Percentiles rank a stretch among this genome's conserved stretches.
These are phyloP conservation scores for Scaptodrosophila lebanonensis DNA, from an alignment of 1,140 invertebrate species.

Conservation along the genomic window DNA sequence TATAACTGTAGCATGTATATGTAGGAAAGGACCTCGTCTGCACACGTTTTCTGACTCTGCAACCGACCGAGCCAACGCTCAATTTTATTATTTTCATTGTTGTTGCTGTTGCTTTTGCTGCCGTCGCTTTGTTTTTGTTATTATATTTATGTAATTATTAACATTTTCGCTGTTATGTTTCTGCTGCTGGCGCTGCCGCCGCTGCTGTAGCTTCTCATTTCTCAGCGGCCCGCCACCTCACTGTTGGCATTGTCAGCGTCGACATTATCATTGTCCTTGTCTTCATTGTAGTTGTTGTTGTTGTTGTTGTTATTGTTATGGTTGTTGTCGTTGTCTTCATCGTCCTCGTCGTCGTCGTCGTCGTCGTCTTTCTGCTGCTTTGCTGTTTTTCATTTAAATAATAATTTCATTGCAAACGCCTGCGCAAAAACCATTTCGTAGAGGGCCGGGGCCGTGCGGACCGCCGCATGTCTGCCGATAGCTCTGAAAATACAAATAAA, in stretches of 20 bases:
- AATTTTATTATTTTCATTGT: conserved; percentile 6
- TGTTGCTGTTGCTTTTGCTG: conserved; percentile 35
- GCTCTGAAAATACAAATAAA: too few relatives aligned
- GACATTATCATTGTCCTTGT: conserved; percentile 31
- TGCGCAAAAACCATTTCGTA: conserved; percentile 18
- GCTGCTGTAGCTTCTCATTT: conserved; percentile 11
- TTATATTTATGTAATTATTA: conserved; percentile 75
- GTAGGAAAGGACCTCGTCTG: too few relatives aligned
- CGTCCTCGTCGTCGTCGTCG: conserved; percentile 21
- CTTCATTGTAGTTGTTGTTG: conserved; percentile 42
- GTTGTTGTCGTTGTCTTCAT: conserved; percentile 18
- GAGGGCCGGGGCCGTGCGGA: background rate
- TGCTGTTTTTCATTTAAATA: conserved; percentile 73
- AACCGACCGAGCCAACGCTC: background rate
- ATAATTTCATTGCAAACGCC: conserved; percentile 72
- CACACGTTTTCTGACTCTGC: too few relatives aligned
- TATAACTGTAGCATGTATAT: too few relatives aligned
- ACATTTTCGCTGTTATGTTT: conserved; percentile 57
- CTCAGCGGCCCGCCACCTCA: background rate
- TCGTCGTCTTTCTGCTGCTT: conserved; percentile 45
- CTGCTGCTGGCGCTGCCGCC: conserved; percentile 22
- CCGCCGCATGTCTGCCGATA: too few relatives aligned
- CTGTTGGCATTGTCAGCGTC: conserved; percentile 4
- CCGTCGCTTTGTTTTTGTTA: conserved; percentile 53
- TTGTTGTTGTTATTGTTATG: conserved; percentile 34